phyloP scores from a whole-genome alignment of 1,140 invertebrate genomes.

The Berghia stephanieae region DNA sequence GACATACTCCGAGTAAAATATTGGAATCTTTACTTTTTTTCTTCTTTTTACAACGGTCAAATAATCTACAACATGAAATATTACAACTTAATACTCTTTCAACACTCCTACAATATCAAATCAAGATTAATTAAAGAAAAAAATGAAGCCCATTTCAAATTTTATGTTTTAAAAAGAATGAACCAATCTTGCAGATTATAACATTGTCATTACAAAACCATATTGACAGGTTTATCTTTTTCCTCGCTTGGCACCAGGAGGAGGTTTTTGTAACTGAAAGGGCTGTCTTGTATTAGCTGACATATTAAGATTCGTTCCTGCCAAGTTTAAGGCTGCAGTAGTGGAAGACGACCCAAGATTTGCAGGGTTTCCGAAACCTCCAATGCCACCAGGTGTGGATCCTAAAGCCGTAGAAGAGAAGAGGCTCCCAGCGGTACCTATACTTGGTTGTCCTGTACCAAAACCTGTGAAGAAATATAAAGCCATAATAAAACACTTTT shows the following conservation, averaged over 20 bases:
- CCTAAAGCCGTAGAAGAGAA: conserved; percentile 33
- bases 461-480: not conserved
- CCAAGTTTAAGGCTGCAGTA: conserved; percentile 18
- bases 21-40: too few species aligned
- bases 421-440: conserved; percentile 29
- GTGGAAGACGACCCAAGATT: conserved; percentile 19
- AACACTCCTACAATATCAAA: too few species aligned
- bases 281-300: conserved; percentile 45
- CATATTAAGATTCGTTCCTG: conserved; percentile 25
- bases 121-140: too few species aligned
- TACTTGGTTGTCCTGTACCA: conserved; percentile 5
- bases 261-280: conserved; percentile 80
- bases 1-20: too few species aligned
- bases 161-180: too few species aligned
- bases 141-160: too few species aligned
- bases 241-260: conserved; percentile 75
- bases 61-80: too few species aligned
- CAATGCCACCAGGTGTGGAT: conserved; percentile 31
- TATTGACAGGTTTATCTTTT: conserved; percentile 74
- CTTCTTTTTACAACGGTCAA: too few species aligned
- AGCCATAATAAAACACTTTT: not conserved
- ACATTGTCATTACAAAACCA: too few species aligned
- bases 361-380: conserved; percentile 20
- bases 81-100: too few species aligned
- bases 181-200: too few species aligned